Evolutionary conservation across 2,888 invertebrate species (phyloP).

Genomic region (Microchrysa polita): DNA sequence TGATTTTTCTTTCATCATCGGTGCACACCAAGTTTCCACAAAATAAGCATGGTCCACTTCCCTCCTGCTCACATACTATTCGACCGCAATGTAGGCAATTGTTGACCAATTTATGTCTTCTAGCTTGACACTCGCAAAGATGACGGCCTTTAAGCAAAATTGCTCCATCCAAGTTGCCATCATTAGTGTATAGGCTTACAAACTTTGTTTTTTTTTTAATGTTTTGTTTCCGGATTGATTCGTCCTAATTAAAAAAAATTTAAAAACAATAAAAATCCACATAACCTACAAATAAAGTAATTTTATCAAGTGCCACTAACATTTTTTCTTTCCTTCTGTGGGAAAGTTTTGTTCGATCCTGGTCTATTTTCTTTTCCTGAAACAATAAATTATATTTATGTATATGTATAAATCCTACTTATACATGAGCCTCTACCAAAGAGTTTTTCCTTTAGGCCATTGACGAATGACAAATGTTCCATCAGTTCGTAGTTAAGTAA

Average conservation of each 20-base stretch:
- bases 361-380: background rate
- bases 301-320: constrained; percentile 2
- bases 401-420: background rate
- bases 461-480: constrained; percentile 74
- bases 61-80: constrained; percentile 95
- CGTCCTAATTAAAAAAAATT: too few relatives aligned
- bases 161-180: constrained; percentile 72
- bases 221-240: constrained; percentile 31
- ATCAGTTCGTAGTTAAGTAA: constrained; percentile 75
- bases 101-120: constrained; percentile 87
- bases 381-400: background rate
- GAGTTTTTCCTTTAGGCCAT: constrained; percentile 69
- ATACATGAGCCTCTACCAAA: constrained; percentile 64
- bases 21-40: constrained; percentile 89
- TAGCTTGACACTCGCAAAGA: constrained; percentile 91
- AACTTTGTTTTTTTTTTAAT: constrained; percentile 75
- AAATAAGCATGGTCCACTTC: constrained; percentile 94
- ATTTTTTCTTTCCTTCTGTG: background rate
- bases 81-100: constrained; percentile 95
- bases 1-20: constrained; percentile 74
- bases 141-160: constrained; percentile 78
- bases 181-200: constrained; percentile 78
- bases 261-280: background rate
- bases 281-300: background rate
- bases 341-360: background rate